phyloP scores from a whole-genome alignment of 1,140 invertebrate genomes.

The Bombus difficillimus region DNA sequence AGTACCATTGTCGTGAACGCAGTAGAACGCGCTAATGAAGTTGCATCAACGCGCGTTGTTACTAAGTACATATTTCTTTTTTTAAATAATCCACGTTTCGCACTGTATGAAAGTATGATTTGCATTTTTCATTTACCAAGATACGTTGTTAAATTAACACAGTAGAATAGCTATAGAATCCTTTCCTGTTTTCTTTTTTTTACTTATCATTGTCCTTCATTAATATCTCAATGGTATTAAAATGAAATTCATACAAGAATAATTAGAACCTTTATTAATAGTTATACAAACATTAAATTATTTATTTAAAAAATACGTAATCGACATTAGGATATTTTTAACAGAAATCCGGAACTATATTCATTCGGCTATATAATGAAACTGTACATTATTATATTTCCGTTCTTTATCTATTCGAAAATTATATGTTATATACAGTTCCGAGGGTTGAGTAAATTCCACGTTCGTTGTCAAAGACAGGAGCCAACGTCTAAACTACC shows the following conservation, averaged over 20 bases:
- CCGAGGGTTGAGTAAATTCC: not conserved
- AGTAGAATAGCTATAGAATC: not conserved
- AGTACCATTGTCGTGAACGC: slow-evolving; percentile 5
- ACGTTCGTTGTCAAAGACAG: not conserved
- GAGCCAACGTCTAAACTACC: not conserved
- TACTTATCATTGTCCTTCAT: not conserved
- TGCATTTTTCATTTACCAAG: not conserved
- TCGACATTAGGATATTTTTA: not conserved
- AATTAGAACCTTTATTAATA: too few species aligned
- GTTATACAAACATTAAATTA: not conserved
- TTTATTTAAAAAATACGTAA: not conserved
- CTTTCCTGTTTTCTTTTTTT: not conserved
- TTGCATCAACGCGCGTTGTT: not conserved
- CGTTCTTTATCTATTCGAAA: not conserved
- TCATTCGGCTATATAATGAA: not conserved
- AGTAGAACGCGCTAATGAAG: not conserved
- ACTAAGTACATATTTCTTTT: not conserved
- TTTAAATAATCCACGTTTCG: not conserved
- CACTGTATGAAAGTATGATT: not conserved
- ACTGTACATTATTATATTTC: not conserved
- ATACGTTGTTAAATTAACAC: not conserved
- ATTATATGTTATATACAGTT: not conserved
- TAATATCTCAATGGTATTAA: slow-evolving; percentile 12
- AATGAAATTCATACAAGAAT: too few species aligned
- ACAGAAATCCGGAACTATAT: not conserved